Base-by-base conservation (phyloP, 2,113 vertebrate genomes). In the Takifugu bimaculatus region DNA sequence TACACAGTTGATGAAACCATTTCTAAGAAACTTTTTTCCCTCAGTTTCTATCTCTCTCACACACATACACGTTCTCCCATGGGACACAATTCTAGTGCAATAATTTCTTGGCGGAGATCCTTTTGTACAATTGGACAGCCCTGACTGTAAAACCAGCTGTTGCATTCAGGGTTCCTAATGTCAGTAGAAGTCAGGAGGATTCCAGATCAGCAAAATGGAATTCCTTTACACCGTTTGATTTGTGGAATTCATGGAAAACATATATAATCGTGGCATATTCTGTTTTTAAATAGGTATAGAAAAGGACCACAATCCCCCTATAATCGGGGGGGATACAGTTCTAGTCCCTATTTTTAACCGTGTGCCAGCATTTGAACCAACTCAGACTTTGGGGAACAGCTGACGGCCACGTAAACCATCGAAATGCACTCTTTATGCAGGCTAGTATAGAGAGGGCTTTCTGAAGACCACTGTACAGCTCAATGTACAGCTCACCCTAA, bases 81-180 rank as follows among this genome's bases (percentile, higher is more conserved):
- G 60, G 70, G 50, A 65, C n/a, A 60, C 63, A 65, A 65, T 54
- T 52, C 51, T 57, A 77, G 63, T 58, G 47, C 58, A 74, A 69
- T 60, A 63, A 60, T 12, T 50, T 55, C n/a, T 74, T 65, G 70
- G 71, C 49, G 1, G 50, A 43, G 68, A 45, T 47, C 57, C 49
- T 75, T 68, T 87, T 82, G 76, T 79, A 82, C 65, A 90, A 86
- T 76, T 42, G 52, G 61, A 79, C 68, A 45, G 68, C 13, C 50
- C 66, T 28, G 72, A 68, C 76, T 78, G 67, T 42, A 28, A 44
- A 74, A 45, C 42, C 82, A 81, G 81, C 76, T 80, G 85, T 62
- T 62, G 50, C 10, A 4, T 50, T 68, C 61, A 61, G 49, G 59
- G 51, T 39, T 64, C 58, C 67, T 72, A 56, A 55, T 43, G 63